Evolutionary conservation across 2,113 vertebrate species (phyloP), one percentile per base, ranked within the genome.

Genomic region (Oenanthe oenanthe): DNA sequence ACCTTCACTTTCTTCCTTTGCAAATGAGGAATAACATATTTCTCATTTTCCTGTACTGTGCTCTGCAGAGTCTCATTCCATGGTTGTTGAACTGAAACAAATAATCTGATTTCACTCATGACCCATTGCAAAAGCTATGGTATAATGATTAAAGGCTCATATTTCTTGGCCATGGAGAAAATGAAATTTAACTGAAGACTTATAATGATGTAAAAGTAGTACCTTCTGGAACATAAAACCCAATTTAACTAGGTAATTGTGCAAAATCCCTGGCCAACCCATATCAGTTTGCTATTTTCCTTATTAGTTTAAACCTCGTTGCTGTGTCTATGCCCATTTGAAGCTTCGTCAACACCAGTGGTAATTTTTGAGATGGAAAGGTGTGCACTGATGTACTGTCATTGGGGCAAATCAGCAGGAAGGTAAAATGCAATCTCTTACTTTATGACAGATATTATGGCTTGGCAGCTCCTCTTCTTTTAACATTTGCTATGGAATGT

Each of bases 1-100:
- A 72, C 48, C 71, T 91, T 78, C 0, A 0, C 18, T 94, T 87
- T 93, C 38, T 76, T 72, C 50, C 45, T 86, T 84, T 66, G 40
- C 70, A 95, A 96, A 92, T 90, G 95, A 79, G n/a, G 45, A 87
- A 82, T 78, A 96, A 85, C 20, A 1, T 89, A 89, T 92, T 87
- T 92, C 54, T 93, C 71, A 92, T 92, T 95, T 91, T 92, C 62
- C 67, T 86, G 25, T 72, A 36, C 61, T 47, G 24, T 83, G 81
- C 63, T 92, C 60, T 88, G 70, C 56, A 32, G 68, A 89, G 56
- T 92, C 74, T 96, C 76, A 90, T 92, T 95, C 91, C 85, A 66
- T 91, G 85, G 76, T 47, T 89, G 70, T 94, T 94, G 88, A 96
- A 89, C 91, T 95, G 95, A 92, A 95, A 94, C 87, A 96, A 96